Percentiles rank a stretch among this genome's conserved stretches.
Conservation (phyloP, 2,888 invertebrate species). For the Pantelozetes paolii region DNA sequence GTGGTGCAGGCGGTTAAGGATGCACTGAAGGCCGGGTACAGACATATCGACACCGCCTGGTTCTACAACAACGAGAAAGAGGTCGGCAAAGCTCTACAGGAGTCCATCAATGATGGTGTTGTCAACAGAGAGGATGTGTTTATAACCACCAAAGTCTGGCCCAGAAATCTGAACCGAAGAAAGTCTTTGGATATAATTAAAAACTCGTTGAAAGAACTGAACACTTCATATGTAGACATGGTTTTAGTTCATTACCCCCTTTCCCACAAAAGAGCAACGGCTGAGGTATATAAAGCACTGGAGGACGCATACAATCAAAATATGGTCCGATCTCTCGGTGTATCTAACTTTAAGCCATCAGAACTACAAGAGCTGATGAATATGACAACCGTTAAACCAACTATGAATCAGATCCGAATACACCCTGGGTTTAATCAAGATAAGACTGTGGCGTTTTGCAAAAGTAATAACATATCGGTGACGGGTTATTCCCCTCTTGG, state of each 20-base stretch:
- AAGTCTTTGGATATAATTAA: not conserved
- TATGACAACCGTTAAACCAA: constrained; percentile 55
- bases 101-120: constrained; percentile 49
- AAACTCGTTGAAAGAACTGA: constrained; percentile 3
- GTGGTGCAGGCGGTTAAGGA: constrained; percentile 50
- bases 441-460: constrained; percentile 63
- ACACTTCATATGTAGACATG: constrained; percentile 59
- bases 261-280: not conserved
- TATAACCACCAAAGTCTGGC: constrained; percentile 63
- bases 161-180: not conserved
- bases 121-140: constrained; percentile 52
- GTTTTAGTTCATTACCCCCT: constrained; percentile 69
- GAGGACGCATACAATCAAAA: constrained; percentile 54
- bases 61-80: constrained; percentile 52
- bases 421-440: constrained; percentile 66
- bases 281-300: constrained; percentile 28
- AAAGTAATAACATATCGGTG: constrained; percentile 61
- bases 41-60: constrained; percentile 53
- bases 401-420: constrained; percentile 61
- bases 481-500: constrained; percentile 77
- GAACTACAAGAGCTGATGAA: constrained; percentile 62
- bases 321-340: constrained; percentile 65
- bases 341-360: constrained; percentile 73
- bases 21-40: constrained; percentile 51
- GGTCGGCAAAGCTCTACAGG: constrained; percentile 51